These are phyloP conservation scores for Chrysomela aeneicollis DNA, from an alignment of 2,888 invertebrate genomes.

Conservation along the genomic window DNA sequence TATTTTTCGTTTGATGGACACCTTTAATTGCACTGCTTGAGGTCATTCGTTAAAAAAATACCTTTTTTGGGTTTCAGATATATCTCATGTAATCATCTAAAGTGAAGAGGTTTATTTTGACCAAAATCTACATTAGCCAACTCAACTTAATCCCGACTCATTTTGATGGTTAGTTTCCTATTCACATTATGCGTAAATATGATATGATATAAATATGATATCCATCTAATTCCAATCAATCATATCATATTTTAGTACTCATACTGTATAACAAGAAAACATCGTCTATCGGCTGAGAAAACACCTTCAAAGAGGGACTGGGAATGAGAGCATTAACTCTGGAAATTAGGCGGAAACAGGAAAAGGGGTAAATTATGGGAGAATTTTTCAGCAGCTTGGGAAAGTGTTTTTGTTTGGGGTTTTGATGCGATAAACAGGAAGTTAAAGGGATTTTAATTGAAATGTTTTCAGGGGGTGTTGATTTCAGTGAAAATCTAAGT, in stretches of 20 bases:
- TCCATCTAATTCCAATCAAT: too few relatives aligned
- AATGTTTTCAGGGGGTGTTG: background rate
- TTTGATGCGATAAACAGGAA: slow-evolving; percentile 5
- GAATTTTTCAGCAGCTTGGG: background rate
- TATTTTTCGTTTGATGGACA: too few relatives aligned
- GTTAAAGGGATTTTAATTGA: background rate
- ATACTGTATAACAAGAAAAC: background rate
- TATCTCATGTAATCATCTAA: too few relatives aligned
- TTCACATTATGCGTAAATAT: too few relatives aligned
- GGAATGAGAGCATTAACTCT: background rate
- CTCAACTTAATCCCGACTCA: too few relatives aligned
- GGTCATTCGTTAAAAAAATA: too few relatives aligned
- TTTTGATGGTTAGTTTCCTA: too few relatives aligned
- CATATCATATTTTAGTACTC: background rate
- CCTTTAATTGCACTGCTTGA: too few relatives aligned
- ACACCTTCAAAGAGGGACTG: background rate
- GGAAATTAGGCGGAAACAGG: slow-evolving; percentile 1
- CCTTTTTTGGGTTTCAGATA: too few relatives aligned
- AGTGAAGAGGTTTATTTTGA: too few relatives aligned
- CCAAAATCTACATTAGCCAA: too few relatives aligned
- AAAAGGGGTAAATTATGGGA: background rate
- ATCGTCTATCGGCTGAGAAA: background rate
- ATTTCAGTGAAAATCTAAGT: background rate
- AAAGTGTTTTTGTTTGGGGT: slow-evolving; percentile 4
- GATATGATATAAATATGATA: too few relatives aligned